A percentile compares a stretch with the other conserved stretches of the same genome.
These are phyloP conservation scores for Ptyas mucosa DNA, from an alignment of 2,113 vertebrate species.

Conservation along the genomic window DNA sequence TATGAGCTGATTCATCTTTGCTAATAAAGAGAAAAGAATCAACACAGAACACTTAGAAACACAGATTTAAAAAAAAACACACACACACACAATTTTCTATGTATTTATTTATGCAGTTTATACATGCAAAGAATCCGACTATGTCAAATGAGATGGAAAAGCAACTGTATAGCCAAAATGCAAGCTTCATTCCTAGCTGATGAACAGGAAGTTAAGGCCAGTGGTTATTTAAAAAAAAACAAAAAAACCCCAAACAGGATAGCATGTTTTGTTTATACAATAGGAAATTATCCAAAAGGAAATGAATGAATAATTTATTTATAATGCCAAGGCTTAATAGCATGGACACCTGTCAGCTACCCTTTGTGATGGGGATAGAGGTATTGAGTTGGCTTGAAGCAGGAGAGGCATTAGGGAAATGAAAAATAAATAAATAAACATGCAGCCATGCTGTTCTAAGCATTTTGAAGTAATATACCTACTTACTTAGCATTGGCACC, in stretches of 20 bases:
- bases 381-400: slow-evolving; percentile 32
- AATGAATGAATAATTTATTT: slow-evolving; percentile 61
- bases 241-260: slow-evolving; percentile 50
- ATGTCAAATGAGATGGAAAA: slow-evolving; percentile 3
- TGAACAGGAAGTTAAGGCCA: slow-evolving; percentile 17
- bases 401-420: slow-evolving; percentile 28
- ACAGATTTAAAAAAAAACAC: too few relatives aligned
- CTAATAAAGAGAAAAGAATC: neutral
- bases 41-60: fast-evolving
- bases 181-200: slow-evolving; percentile 21
- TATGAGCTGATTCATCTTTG: neutral
- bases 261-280: slow-evolving; percentile 59
- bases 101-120: fast-evolving
- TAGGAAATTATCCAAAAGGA: slow-evolving; percentile 59
- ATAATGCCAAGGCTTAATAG: slow-evolving; percentile 16
- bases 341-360: slow-evolving; percentile 55
- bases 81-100: fast-evolving
- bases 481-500: neutral
- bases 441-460: neutral
- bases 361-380: slow-evolving; percentile 3
- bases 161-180: neutral
- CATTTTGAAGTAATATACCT: neutral
- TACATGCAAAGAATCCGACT: neutral
- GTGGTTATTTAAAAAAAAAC: slow-evolving; percentile 9
- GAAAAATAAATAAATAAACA: neutral